phyloP scores from a whole-genome alignment of 2,113 vertebrate genomes.

The Platysternon megacephalum region DNA sequence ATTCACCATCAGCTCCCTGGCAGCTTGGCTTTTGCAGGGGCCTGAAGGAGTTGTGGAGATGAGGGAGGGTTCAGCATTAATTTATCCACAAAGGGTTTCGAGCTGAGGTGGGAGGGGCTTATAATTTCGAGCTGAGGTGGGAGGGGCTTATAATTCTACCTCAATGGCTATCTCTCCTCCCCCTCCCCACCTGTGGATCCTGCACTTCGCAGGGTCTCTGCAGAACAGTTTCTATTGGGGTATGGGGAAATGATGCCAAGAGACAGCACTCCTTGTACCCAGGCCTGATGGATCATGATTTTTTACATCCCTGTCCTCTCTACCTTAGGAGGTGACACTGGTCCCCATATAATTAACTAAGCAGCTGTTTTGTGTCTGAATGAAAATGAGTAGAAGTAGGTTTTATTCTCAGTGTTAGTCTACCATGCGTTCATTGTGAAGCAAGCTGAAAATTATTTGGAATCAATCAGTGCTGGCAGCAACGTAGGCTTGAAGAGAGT shows the following conservation, averaged over 20 bases:
- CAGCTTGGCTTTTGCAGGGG: not conserved
- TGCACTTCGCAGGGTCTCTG: not conserved
- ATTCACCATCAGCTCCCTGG: not conserved
- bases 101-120: not conserved
- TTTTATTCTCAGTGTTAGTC: not conserved
- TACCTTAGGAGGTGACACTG: not conserved
- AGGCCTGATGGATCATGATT: slow-evolving; percentile 12
- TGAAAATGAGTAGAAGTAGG: slow-evolving; percentile 22
- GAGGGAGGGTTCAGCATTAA: not conserved
- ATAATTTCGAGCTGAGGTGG: not conserved
- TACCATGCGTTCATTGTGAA: not conserved
- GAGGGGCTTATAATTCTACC: not conserved
- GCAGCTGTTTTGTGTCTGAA: slow-evolving; percentile 56
- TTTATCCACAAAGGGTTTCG: not conserved
- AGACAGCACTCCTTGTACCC: slow-evolving; percentile 24
- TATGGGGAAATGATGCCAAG: slow-evolving; percentile 14
- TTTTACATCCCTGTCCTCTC: slow-evolving; percentile 11
- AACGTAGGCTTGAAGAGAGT: not conserved
- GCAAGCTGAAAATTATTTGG: slow-evolving; percentile 29
- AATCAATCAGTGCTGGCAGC: not conserved
- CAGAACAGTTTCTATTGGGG: not conserved
- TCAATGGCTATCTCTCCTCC: slow-evolving; percentile 18
- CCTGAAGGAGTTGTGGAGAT: too few species aligned
- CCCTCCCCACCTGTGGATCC: not conserved
- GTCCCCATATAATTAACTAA: slow-evolving; percentile 48